Base-by-base conservation (phyloP, 1,140 invertebrate genomes). In the Halesus radiatus region DNA sequence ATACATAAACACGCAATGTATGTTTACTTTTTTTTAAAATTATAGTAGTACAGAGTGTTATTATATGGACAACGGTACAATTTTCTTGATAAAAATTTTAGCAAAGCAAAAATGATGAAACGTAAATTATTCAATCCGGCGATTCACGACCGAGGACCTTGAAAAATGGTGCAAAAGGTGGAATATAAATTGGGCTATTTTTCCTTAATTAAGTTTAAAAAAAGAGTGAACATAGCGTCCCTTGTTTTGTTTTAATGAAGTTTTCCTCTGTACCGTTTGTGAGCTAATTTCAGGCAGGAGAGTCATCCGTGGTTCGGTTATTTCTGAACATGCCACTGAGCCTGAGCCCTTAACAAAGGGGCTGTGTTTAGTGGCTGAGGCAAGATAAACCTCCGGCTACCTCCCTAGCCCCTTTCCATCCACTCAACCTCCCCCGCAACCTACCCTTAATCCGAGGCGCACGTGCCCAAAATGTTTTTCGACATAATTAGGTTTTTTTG, bases 381-480 rank as follows among this genome's bases (percentile, higher is more conserved):
- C 56, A 15, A 23, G 56, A 56, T 22, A 56, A 56, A n/a, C 54
- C n/a, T 60, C n/a, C 18, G 18, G 1, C 20, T 7, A 3, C 7
- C 32, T 8, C 7, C 7, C 32, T 29, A 62, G 4, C n/a, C 23
- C 20, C 58, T 16, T 23, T 22, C 60, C 15, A 64, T 26, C 60
- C 60, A 2, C 32, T 32, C 7, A 1, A 32, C 7, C 37, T 3
- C 1, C 37, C 37, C 10, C 7, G 8, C 26, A 29, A 45, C 37
- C 37, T 13, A 45, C 37, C 37, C 37, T 29, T 66, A 66, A 66
- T 66, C 29, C 8, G 7, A 32, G 23, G 62, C 56, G 29, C 23
- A 66, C 26, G 29, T 26, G 62, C 62, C 29, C 10, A 66, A 66
- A 66, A 66, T 66, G 62, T 66, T 66, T 66, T 66, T 66, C 62